Percentiles rank a stretch among this genome's conserved stretches.
Conservation (phyloP, 2,797 vertebrate genomes). For the Enteromius unitaeniatus region DNA sequence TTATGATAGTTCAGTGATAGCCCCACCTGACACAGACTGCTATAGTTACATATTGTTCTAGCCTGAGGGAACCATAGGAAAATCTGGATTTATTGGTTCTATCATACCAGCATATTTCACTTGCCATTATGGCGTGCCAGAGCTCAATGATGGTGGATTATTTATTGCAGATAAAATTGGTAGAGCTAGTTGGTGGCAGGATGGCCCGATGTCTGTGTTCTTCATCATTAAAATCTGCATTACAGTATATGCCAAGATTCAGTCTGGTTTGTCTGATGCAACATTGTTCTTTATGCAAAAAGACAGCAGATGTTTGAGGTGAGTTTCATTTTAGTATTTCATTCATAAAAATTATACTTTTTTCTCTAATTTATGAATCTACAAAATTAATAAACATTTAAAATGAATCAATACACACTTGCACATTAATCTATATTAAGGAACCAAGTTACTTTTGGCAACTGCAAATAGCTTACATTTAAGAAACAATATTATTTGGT, state of each 20-base stretch:
- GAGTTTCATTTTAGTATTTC: background rate
- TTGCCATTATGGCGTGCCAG: conserved; percentile 99
- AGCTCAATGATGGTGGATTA: conserved; percentile 98
- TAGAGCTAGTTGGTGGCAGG: conserved; percentile 95
- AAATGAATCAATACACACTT: background rate
- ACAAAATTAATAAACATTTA: background rate
- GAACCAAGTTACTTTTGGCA: background rate
- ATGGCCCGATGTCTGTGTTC: conserved; percentile 98
- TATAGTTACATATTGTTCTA: conserved; percentile 99
- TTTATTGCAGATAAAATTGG: conserved; percentile 99
- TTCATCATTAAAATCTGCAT: conserved; percentile 95
- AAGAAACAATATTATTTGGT: background rate
- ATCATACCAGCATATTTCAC: conserved; percentile 99
- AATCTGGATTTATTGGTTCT: conserved; percentile 99
- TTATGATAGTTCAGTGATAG: conserved; percentile 99
- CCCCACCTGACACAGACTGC: conserved; percentile 99
- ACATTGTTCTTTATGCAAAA: conserved; percentile 5
- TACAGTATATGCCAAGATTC: conserved; percentile 82
- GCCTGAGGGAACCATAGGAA: conserved; percentile 99
- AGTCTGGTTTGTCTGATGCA: background rate
- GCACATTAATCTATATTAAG: background rate
- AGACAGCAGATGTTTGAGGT: background rate
- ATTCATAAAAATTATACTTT: background rate
- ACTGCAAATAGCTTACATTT: background rate
- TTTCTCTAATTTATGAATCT: background rate